Conservation (phyloP, 2,113 vertebrate species). For the Rhinopomastus cyanomelas region DNA sequence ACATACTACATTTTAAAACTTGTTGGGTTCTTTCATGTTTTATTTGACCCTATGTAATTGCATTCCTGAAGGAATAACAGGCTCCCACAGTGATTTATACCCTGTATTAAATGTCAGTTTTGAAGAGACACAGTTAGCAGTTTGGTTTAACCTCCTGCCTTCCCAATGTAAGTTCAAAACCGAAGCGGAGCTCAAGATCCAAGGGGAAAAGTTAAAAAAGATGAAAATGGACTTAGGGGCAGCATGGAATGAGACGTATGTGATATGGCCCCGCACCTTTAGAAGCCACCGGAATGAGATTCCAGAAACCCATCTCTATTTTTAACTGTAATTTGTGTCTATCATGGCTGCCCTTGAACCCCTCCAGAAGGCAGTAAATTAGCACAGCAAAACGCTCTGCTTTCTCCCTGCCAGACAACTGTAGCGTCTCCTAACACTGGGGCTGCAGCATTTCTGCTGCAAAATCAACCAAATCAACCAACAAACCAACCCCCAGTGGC, state of each 20-base stretch:
- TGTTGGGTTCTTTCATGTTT: slow-evolving; percentile 98
- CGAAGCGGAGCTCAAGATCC: slow-evolving; percentile 52
- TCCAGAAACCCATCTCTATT: slow-evolving; percentile 27
- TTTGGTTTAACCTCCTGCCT: slow-evolving; percentile 86
- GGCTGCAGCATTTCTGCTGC: neutral
- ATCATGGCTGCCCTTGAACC: neutral
- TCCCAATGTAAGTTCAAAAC: slow-evolving; percentile 76
- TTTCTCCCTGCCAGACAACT: neutral
- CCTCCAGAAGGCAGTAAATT: slow-evolving; percentile 24
- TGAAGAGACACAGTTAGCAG: slow-evolving; percentile 91
- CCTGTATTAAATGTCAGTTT: slow-evolving; percentile 95
- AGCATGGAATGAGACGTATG: neutral
- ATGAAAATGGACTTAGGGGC: slow-evolving; percentile 25
- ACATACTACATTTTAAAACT: slow-evolving; percentile 98
- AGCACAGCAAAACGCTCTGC: neutral
- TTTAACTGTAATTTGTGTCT: neutral
- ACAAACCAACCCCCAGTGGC: neutral
- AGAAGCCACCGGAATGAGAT: neutral
- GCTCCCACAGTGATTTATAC: slow-evolving; percentile 92
- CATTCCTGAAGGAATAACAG: slow-evolving; percentile 98
- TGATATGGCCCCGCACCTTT: neutral
- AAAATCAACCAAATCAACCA: neutral
- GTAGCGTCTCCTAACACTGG: neutral
- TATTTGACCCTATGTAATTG: slow-evolving; percentile 99
- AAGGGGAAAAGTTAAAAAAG: neutral